Evolutionary conservation across 2,113 vertebrate genomes (phyloP), one percentile per base, ranked within the genome.

Genomic region (Nothocercus julius): DNA sequence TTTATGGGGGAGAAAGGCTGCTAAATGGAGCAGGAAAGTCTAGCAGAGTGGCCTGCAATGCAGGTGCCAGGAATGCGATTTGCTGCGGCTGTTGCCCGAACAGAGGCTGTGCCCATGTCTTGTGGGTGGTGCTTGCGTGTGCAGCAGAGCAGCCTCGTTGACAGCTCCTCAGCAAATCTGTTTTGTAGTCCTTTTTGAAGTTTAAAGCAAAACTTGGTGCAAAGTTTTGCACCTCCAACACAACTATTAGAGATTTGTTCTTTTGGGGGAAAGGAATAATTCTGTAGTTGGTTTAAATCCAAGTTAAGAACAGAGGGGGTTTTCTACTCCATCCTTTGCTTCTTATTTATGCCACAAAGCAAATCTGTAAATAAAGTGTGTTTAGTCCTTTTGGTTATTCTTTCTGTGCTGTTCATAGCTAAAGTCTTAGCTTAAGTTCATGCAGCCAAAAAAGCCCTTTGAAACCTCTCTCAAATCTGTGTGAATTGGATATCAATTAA

Each of bases 101-200:
- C 56, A 70, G 82, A 90, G 79, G 47, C 66, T 59, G 69, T 81
- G 86, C 83, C 80, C 67, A 1, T 49, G 81, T 56, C 32, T 62
- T 28, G 67, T 0, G 0, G 10, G 15, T 11, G 80, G 56, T 72
- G 11, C 3, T 0, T 4, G 2, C 25, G 17, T 56, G 0, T 14
- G 38, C 0, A 61, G 51, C 24, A 32, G n/a, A 81, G 73, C 11
- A 72, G 28, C 19, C 53, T 30, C 20, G 1, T 5, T 58, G n/a
- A 2, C 0, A 3, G 11, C 5, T 49, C 27, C 62, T 58, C 62
- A 76, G 51, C 17, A 21, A 24, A 21, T 19, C 32, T 72, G 61
- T 42, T 16, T 42, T 58, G 11, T 0, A 3, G 24, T 73, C 28
- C 13, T 58, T 82, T 19, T 14, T 38, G 25, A 32, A 42, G 2